phyloP scores from a whole-genome alignment of 2,797 vertebrate genomes.

The Carapus acus region DNA sequence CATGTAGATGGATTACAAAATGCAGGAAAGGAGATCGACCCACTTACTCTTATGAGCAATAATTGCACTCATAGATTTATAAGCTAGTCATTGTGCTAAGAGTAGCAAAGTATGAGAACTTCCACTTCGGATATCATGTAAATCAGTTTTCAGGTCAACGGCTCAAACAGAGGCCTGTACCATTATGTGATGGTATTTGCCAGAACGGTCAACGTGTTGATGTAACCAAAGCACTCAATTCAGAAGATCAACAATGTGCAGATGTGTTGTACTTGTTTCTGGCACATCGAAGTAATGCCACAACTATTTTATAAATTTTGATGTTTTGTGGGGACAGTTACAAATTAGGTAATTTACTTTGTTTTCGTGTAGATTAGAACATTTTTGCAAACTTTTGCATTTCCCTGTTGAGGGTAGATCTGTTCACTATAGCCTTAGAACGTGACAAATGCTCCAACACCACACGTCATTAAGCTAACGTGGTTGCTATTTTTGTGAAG shows the following conservation, averaged over 20 bases:
- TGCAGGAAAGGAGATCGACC: slow-evolving; percentile 49
- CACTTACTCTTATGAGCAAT: slow-evolving; percentile 65
- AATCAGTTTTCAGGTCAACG: slow-evolving; percentile 53
- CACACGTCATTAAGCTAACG: no score
- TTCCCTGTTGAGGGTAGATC: no score
- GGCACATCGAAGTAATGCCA: background rate
- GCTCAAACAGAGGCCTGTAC: slow-evolving; percentile 64
- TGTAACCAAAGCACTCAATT: slow-evolving; percentile 40
- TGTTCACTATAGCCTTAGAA: no score
- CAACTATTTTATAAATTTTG: no score
- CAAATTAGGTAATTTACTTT: no score
- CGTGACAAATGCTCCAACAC: no score
- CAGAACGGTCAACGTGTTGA: slow-evolving; percentile 2
- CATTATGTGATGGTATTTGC: slow-evolving; percentile 13
- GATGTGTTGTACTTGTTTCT: background rate
- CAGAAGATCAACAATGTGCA: slow-evolving; percentile 10
- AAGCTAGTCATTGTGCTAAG: slow-evolving; percentile 60
- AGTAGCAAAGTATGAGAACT: slow-evolving; percentile 44
- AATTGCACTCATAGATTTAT: slow-evolving; percentile 62
- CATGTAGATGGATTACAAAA: slow-evolving; percentile 32
- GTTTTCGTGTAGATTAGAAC: no score
- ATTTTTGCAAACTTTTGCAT: no score
- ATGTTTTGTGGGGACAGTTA: no score
- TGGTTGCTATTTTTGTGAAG: no score
- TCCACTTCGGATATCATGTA: slow-evolving; percentile 31